Conservation (phyloP, 2,888 invertebrate species). For the Fragum sueziense region DNA sequence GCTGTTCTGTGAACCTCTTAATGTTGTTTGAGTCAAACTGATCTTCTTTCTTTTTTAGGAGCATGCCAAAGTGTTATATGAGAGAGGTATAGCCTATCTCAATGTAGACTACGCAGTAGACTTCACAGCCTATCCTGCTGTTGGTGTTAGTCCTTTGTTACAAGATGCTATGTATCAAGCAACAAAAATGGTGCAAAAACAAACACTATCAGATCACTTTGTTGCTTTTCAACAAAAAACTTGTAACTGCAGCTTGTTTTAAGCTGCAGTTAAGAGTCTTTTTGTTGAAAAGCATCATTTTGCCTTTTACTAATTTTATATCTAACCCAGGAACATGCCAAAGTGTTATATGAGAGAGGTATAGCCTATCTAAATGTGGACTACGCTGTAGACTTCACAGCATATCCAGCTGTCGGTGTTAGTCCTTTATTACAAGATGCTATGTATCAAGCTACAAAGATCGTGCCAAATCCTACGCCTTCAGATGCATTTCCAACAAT, state of each 20-base stretch:
- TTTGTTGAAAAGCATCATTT: no score
- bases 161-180: conserved; percentile 61
- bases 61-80: not conserved
- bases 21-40: no score
- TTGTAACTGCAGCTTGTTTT: no score
- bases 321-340: conserved; percentile 70
- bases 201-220: no score
- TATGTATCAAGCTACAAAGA: conserved; percentile 80
- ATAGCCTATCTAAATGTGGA: conserved; percentile 74
- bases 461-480: conserved; percentile 78
- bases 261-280: no score
- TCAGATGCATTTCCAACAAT: conserved; percentile 69
- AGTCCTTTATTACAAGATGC: conserved; percentile 80
- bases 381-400: conserved; percentile 60
- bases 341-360: conserved; percentile 66
- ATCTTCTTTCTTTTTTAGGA: not conserved
- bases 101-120: conserved; percentile 61
- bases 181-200: no score
- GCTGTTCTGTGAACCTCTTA: no score
- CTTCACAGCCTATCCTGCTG: conserved; percentile 51
- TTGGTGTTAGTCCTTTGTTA: conserved; percentile 76
- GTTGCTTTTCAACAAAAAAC: no score
- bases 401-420: conserved; percentile 55
- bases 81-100: no score
- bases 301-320: not conserved